Conservation (phyloP, 2,113 vertebrate species). For the Lutjanus erythropterus region DNA sequence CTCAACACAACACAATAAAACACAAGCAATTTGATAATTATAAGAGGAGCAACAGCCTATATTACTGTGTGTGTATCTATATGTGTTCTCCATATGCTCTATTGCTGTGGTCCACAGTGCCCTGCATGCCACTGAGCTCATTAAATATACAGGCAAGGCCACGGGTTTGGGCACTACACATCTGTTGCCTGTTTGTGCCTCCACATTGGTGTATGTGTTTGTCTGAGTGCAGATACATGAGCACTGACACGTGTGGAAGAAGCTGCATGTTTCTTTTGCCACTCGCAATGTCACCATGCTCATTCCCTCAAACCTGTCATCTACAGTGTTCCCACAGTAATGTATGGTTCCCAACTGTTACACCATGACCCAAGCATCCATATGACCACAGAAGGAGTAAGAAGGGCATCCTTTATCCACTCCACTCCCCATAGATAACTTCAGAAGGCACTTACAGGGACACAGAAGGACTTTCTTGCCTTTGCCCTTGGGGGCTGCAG, state of each 20-base stretch:
- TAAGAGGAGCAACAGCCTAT: conserved; percentile 17
- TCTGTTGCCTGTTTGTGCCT: not conserved
- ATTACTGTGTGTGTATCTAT: conserved; percentile 19
- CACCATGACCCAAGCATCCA: conserved; percentile 27
- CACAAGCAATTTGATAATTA: conserved; percentile 43
- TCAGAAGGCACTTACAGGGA: conserved; percentile 58
- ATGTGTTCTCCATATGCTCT: conserved; percentile 11
- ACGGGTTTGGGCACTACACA: conserved; percentile 1
- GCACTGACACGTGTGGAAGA: not conserved
- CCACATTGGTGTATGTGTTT: not conserved
- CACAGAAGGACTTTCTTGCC: conserved; percentile 59
- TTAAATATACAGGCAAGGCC: conserved; percentile 43
- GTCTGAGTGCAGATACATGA: not conserved
- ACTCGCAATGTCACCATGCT: not conserved
- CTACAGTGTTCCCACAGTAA: not conserved
- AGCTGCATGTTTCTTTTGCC: not conserved
- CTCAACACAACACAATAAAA: conserved; percentile 64
- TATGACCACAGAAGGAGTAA: conserved; percentile 29
- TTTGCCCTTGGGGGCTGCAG: conserved; percentile 56
- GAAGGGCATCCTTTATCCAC: conserved; percentile 58
- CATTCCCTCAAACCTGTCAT: conserved; percentile 9
- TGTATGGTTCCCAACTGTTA: conserved; percentile 20
- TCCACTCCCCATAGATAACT: conserved; percentile 51
- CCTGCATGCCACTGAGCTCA: conserved; percentile 32
- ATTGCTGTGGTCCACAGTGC: conserved; percentile 32